phyloP scores from a whole-genome alignment of 2,888 invertebrate genomes.

The Parnassius apollo region DNA sequence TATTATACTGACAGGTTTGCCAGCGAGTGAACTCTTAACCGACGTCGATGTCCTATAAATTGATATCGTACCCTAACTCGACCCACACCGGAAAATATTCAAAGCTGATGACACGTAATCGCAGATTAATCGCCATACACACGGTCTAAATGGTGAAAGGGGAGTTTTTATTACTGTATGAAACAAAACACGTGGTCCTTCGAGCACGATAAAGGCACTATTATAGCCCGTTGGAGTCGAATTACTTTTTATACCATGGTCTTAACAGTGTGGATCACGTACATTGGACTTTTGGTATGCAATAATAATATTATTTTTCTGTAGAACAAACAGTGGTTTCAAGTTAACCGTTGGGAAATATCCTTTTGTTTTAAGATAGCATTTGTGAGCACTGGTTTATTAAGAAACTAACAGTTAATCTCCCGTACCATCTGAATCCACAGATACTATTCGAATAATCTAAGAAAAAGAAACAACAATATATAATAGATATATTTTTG shows the following conservation, averaged over 20 bases:
- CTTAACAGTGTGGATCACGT: not conserved
- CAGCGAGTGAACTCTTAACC: conserved; percentile 44
- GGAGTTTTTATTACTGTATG: conserved; percentile 27
- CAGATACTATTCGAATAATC: too few relatives aligned
- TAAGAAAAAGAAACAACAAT: too few relatives aligned
- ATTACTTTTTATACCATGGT: conserved; percentile 15
- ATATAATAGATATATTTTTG: too few relatives aligned
- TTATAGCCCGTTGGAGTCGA: conserved; percentile 10
- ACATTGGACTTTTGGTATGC: too few relatives aligned
- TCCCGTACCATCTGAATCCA: too few relatives aligned
- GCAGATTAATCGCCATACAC: conserved; percentile 12
- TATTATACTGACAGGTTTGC: conserved; percentile 5
- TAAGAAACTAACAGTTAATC: too few relatives aligned
- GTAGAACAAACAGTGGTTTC: too few relatives aligned
- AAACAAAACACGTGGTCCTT: conserved; percentile 30
- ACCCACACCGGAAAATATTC: conserved; percentile 44
- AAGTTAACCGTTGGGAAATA: too few relatives aligned
- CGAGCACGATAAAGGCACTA: conserved; percentile 29
- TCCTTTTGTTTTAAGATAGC: too few relatives aligned
- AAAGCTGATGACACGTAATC: conserved; percentile 18
- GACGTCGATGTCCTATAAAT: conserved; percentile 47
- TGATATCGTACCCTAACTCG: conserved; percentile 36
- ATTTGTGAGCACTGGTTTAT: too few relatives aligned
- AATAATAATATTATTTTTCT: too few relatives aligned
- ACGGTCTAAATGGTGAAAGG: conserved; percentile 23